Conservation (phyloP, 2,888 invertebrate genomes). For the Standfussiana lucernea region DNA sequence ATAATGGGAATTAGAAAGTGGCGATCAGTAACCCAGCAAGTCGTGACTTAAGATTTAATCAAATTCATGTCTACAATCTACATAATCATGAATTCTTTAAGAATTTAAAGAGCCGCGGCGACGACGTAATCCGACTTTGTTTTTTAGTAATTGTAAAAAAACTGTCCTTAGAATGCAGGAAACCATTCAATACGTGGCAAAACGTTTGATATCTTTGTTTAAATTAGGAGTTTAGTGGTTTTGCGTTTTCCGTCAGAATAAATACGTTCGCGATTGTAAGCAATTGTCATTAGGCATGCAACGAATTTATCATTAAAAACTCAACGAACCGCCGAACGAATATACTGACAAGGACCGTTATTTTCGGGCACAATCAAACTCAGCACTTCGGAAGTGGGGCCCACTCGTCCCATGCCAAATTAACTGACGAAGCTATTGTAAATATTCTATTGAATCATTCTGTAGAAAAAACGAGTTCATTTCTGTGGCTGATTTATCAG, state of each 20-base stretch:
- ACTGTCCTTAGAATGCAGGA: slow-evolving; percentile 2
- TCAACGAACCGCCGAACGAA: background rate
- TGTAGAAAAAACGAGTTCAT: background rate
- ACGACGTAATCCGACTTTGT: background rate
- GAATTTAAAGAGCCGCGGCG: slow-evolving; percentile 45
- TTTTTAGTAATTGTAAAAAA: background rate
- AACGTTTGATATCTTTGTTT: background rate
- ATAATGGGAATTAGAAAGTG: slow-evolving; percentile 74
- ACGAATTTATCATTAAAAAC: background rate
- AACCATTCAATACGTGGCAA: slow-evolving; percentile 1
- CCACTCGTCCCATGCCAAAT: background rate
- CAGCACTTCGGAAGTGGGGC: background rate
- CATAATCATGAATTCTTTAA: slow-evolving; percentile 57
- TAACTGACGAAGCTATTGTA: background rate
- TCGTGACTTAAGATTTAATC: slow-evolving; percentile 78
- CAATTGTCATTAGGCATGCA: background rate
- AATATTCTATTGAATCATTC: background rate
- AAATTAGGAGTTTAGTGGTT: slow-evolving; percentile 1
- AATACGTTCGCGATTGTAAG: background rate
- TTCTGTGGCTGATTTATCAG: background rate
- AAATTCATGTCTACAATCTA: slow-evolving; percentile 67
- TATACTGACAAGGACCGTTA: background rate
- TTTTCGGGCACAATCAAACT: background rate
- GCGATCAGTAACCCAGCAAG: slow-evolving; percentile 69
- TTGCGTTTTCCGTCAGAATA: background rate